These are phyloP conservation scores for Penelope pileata DNA, from an alignment of 2,113 vertebrate genomes.

Conservation along the genomic window DNA sequence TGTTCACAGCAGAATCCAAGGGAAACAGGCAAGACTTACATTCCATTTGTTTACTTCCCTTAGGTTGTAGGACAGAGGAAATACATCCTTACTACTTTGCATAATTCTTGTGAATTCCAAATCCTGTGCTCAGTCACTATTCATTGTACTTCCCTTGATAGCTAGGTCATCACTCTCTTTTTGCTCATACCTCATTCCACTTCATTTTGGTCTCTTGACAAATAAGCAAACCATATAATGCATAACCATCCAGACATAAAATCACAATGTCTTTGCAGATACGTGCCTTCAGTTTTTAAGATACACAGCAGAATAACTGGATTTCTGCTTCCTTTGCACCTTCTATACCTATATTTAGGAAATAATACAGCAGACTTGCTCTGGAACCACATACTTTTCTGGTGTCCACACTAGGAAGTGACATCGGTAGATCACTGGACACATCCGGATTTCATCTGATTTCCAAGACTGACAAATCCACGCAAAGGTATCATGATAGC, in stretches of 20 bases:
- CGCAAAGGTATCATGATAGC: not conserved
- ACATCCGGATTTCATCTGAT: not conserved
- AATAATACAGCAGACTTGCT: not conserved
- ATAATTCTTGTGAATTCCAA: not conserved
- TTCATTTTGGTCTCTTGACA: not conserved
- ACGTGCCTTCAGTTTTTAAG: not conserved
- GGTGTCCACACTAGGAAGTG: not conserved
- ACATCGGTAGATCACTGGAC: fast-evolving
- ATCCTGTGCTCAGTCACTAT: not conserved
- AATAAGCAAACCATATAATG: not conserved
- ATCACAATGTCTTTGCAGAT: not conserved
- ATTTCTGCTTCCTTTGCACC: not conserved
- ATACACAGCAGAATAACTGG: not conserved
- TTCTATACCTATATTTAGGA: not conserved
- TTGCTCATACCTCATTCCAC: not conserved
- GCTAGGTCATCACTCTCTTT: not conserved
- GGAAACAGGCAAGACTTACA: not conserved
- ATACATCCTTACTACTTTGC: not conserved
- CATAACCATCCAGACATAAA: not conserved
- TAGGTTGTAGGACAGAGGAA: not conserved
- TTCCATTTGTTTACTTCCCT: not conserved
- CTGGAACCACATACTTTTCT: not conserved
- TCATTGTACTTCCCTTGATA: not conserved
- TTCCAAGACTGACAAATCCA: not conserved
- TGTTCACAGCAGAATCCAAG: not conserved